Base-by-base conservation (phyloP, 2,797 vertebrate genomes). In the Zonotrichia albicollis region DNA sequence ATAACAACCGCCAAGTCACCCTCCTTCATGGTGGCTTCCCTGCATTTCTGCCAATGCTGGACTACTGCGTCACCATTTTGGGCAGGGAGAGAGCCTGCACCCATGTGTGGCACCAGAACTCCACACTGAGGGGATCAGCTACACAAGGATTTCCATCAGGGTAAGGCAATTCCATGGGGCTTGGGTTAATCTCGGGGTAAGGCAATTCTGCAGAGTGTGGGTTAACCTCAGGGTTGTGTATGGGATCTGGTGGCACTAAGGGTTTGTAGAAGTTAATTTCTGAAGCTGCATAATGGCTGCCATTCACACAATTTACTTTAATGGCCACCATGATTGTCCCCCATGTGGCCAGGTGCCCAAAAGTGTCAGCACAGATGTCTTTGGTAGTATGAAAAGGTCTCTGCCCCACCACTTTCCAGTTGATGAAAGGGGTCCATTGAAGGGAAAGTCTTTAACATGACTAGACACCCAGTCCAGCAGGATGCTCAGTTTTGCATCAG, bases 1-100 rank as follows among this genome's bases (percentile, higher is more conserved):
- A 9, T 18, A 53, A 53, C 21, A 53, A 8, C 50, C 1, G 0
- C 36, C 36, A 70, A 30, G 30, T 32, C 2, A 1, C 29, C 16
- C 50, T 70, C 16, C 36, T 70, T 32, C 50, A 42, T 53, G 16
- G 10, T 1, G 1, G 22, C 50, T 40, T 53, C 21, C 30, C 29
- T 70, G 29, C 36, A 53, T 26, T 70, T 70, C 51, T 10, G 4
- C 50, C 50, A 40, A 15, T 17, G 30, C 50, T 70, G 36, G 21
- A 53, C 38, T 32, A 32, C 50, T 42, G 13, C 2, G 1, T n/a
- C 1, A 1, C 50, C 29, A 70, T 42, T 70, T 70, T 42, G 36
- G 67, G 29, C 50, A 53, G 30, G 29, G 38, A 42, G 29, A 8
- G 5, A 32, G 11, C 50, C 27, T 16, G 16, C 6, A 13, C 27